Conservation (phyloP, 2,888 invertebrate species). For the Drosophila incognita region DNA sequence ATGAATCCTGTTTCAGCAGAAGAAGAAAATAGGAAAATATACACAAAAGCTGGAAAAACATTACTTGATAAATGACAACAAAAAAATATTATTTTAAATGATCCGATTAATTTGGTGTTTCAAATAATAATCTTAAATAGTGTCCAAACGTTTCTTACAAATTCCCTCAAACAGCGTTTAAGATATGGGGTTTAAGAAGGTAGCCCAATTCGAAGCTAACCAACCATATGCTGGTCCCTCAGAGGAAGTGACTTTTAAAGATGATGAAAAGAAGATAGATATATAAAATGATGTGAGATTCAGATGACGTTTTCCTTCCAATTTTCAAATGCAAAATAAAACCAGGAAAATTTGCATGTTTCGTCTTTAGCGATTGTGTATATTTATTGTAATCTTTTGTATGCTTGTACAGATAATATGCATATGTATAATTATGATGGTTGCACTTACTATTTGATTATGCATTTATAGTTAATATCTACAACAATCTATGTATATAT, state of each 20-base stretch:
- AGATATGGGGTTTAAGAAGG: not conserved
- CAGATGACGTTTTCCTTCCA: not conserved
- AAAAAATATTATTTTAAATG: not conserved
- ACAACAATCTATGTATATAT: slow-evolving; percentile 47
- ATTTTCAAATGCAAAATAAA: not conserved
- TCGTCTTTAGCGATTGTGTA: slow-evolving; percentile 36
- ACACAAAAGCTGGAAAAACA: not conserved
- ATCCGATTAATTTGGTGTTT: not conserved
- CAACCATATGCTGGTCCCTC: not conserved
- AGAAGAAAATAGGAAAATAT: not conserved
- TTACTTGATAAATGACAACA: not conserved
- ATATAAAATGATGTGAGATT: not conserved
- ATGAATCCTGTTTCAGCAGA: not conserved
- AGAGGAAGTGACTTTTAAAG: not conserved
- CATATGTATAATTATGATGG: slow-evolving; percentile 48
- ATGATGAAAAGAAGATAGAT: not conserved
- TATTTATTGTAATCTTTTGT: slow-evolving; percentile 34
- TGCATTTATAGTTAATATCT: slow-evolving; percentile 62
- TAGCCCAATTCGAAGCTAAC: not conserved
- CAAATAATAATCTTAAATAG: not conserved
- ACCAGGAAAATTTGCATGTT: not conserved
- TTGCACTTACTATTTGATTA: slow-evolving; percentile 46
- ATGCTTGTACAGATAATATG: slow-evolving; percentile 42
- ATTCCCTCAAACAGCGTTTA: not conserved
- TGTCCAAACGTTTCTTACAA: not conserved